Conservation (phyloP, 2,797 vertebrate species). For the Galaxias olidus region DNA sequence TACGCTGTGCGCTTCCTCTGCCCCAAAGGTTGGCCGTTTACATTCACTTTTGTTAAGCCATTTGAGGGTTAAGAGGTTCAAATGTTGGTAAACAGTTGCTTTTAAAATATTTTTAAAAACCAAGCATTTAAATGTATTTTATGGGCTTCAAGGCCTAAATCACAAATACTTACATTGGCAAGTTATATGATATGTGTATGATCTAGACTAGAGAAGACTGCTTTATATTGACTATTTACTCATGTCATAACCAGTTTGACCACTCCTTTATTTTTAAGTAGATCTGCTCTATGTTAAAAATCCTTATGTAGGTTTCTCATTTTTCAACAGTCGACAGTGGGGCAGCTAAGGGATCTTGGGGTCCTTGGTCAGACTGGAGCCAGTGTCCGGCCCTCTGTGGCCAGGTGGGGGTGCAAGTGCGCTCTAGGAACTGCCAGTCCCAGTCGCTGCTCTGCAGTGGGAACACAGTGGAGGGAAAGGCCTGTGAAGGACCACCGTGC, state of each 20-base stretch:
- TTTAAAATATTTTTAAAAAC: too few species aligned
- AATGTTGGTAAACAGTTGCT: too few species aligned
- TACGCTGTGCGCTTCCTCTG: constrained; percentile 89
- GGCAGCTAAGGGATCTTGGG: constrained; percentile 74
- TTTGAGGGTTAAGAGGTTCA: too few species aligned
- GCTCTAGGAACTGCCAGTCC: constrained; percentile 83
- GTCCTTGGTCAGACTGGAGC: constrained; percentile 89
- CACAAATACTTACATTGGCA: too few species aligned
- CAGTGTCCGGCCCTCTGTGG: constrained; percentile 86
- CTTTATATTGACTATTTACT: too few species aligned
- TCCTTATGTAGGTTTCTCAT: background rate
- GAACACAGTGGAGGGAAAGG: constrained; percentile 79
- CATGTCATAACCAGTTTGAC: too few species aligned
- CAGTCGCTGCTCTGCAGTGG: constrained; percentile 78
- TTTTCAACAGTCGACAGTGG: constrained; percentile 42
- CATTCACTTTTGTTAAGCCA: too few species aligned
- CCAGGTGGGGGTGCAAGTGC: constrained; percentile 82
- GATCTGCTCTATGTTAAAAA: background rate
- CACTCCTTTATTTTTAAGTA: too few species aligned
- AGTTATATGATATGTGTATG: too few species aligned
- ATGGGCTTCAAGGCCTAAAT: too few species aligned
- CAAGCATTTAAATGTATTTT: too few species aligned
- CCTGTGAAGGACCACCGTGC: constrained; percentile 84
- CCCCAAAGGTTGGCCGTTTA: constrained; percentile 66
- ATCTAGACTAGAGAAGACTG: too few species aligned